These are phyloP conservation scores for Arenaria interpres DNA, from an alignment of 2,113 vertebrate genomes.

Conservation along the genomic window DNA sequence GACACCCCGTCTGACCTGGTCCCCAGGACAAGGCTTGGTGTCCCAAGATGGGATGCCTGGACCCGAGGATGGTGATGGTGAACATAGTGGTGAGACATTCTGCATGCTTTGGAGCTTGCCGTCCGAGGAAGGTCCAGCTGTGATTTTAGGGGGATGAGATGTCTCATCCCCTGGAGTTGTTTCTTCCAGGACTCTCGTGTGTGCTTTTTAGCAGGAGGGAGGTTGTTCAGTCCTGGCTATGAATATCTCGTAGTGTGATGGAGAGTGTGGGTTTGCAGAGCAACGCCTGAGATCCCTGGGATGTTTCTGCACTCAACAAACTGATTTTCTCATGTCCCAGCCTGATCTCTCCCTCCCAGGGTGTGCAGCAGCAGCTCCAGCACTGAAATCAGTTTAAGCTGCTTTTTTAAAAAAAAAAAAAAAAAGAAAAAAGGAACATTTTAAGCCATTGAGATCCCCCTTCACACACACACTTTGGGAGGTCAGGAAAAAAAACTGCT, in stretches of 20 bases:
- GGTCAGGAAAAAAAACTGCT: constrained; percentile 7
- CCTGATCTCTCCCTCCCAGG: not conserved
- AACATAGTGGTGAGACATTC: not conserved
- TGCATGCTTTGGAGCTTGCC: not conserved
- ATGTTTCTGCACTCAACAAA: not conserved
- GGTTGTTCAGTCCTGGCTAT: not conserved
- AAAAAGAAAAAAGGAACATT: not conserved
- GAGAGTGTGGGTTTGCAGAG: not conserved
- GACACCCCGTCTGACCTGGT: fast-evolving
- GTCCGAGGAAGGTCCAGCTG: not conserved
- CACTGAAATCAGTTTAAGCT: not conserved
- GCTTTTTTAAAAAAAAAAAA: not conserved
- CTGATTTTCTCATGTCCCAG: not conserved
- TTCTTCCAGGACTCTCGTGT: fast-evolving
- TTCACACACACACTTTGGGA: constrained; percentile 41
- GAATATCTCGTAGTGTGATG: not conserved
- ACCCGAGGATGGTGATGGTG: fast-evolving
- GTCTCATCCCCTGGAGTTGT: not conserved
- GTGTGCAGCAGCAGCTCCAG: not conserved
- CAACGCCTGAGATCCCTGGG: not conserved
- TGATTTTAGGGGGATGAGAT: not conserved
- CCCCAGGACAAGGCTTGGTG: not conserved
- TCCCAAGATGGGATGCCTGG: not conserved
- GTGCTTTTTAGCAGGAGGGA: not conserved
- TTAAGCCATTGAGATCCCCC: not conserved